A percentile compares a stretch with the other conserved stretches of the same genome.
phyloP scores from a whole-genome alignment of 2,113 vertebrate species.

The Bubo blakistoni region DNA sequence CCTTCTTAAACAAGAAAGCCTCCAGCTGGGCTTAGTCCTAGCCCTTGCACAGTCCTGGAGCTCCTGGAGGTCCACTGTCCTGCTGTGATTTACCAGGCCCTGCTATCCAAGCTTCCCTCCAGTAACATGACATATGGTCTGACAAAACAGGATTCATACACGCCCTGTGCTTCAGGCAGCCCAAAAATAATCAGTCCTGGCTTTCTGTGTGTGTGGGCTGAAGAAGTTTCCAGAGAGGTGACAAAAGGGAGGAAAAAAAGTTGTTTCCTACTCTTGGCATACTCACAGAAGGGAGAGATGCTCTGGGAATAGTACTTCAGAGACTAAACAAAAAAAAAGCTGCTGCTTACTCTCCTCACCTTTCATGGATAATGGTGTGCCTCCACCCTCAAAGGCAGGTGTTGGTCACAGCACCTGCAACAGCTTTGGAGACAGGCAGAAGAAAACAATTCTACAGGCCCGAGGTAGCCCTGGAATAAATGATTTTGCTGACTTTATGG shows the following conservation, averaged over 20 bases:
- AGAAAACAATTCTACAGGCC: not conserved
- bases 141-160: not conserved
- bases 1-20: not conserved
- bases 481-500: not conserved
- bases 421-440: not conserved
- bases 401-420: not conserved
- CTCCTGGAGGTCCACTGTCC: not conserved
- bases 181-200: not conserved
- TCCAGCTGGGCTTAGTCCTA: not conserved
- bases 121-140: not conserved
- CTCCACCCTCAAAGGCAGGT: not conserved
- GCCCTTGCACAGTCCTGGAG: not conserved
- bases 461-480: not conserved
- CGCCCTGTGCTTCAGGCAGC: not conserved
- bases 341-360: not conserved
- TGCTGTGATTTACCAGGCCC: not conserved
- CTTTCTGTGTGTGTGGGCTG: fast-evolving
- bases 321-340: not conserved
- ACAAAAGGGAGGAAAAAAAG: not conserved
- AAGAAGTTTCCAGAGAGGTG: not conserved
- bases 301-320: not conserved
- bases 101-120: not conserved
- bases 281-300: not conserved
- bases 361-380: not conserved
- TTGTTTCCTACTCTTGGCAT: not conserved